Evolutionary conservation across 2,113 vertebrate species (phyloP), one percentile per base, ranked within the genome.

Genomic region (Gobiocypris rarus): DNA sequence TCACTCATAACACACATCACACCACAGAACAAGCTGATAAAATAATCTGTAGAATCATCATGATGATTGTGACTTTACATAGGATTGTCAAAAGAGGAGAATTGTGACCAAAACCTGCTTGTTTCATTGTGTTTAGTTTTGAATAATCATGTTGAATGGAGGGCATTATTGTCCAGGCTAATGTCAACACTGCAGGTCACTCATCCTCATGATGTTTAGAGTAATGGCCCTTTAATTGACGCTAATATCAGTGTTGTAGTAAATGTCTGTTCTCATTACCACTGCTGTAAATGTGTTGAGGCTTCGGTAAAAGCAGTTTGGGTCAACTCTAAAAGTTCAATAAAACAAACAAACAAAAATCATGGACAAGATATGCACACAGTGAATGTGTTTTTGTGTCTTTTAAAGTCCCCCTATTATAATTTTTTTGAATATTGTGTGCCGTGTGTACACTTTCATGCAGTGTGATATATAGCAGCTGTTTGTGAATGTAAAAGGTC

Each of bases 211-310:
- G 75, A 43, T 26, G 9, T 81, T 80, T 31, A 83, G 26, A 26
- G 56, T 83, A 87, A 87, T 81, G 69, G 50, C 9, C 9, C 41
- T 75, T 83, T 87, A 85, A 85, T 83, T 83, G 81, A 71, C 22
- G 50, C 59, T 61, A 81, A 83, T 85, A 81, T 82, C 75, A 83
- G 31, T 26, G 28, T 41, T 41, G 26, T 74, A 52, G 38, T 81
- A 75, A 86, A 76, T 82, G 75, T 63, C 71, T 22, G 31, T 56
- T 83, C n/a, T 80, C 83, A 84, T 78, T 83, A 75, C 26, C 43
- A 50, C 48, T 84, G 75, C 38, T 71, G 69, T 71, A 45, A n/a
- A 24, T 45, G 38, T 22, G n/a, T 24, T n/a, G 67, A 70, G 19
- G 19, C n/a, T 45, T 71, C 26, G 14, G 41, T n/a, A n/a, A n/a